Evolutionary conservation across 2,888 invertebrate genomes (phyloP), one percentile per base, ranked within the genome.

Genomic region (Macrophya annulata): DNA sequence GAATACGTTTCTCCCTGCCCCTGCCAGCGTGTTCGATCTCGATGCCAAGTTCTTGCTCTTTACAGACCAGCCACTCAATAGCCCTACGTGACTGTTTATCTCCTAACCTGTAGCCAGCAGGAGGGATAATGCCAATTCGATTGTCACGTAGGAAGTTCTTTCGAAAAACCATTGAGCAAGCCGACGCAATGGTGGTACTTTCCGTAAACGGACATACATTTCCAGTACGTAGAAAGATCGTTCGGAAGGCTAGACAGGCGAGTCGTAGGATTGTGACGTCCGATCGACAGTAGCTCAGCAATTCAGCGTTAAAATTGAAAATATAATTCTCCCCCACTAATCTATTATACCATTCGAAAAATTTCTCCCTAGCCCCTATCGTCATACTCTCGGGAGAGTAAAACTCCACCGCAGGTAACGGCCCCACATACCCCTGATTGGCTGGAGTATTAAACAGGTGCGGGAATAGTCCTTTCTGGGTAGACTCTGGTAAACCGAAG

Each of bases 51-150:
- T 68, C 68, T 1, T n/a, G 17, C 31, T 31, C 31, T 3, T 31
- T 31, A 31, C 31, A 31, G 31, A 31, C 31, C 31, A 90, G 43
- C 89, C 89, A 90, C 31, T 87, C 68, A 1, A 89, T 1, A 8
- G 89, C 88, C 55, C 85, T 86, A 59, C 25, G 59, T 8, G 90
- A 91, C 62, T 91, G 90, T 4, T 88, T 89, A 72, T 90, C 88
- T 9, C 74, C 71, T 17, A 62, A 72, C 10, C 92, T 74, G 85
- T 91, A 92, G 3, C 91, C 90, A 5, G 81, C 84, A 4, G 77
- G 82, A 0, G 90, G 91, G 15, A 91, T 88, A 6, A 91, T 85
- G 6, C 88, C 90, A 12, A 91, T 90, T 0, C 88, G 88, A 8
- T 90, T 77, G 6, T 86, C 8, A 86, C 51, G 86, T 89, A 87